These are phyloP conservation scores for Rhynchonycteris naso DNA, from an alignment of 2,797 vertebrate species.

Conservation along the genomic window DNA sequence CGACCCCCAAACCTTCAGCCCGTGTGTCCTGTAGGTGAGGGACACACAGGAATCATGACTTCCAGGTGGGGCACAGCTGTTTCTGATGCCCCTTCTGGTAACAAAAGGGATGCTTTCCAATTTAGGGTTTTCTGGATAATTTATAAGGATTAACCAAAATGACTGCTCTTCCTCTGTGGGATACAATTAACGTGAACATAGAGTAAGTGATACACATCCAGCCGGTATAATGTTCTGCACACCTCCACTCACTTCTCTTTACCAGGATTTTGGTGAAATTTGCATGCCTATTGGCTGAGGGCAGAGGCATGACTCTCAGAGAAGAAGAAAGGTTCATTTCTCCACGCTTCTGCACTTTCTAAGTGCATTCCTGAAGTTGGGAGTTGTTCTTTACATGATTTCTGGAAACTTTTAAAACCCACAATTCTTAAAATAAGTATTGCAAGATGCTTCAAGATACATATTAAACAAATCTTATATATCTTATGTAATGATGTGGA, in stretches of 20 bases:
- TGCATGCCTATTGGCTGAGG: not conserved
- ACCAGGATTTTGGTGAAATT: not conserved
- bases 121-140: not conserved
- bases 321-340: not conserved
- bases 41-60: not conserved
- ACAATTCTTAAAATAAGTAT: not conserved
- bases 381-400: not conserved
- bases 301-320: not conserved
- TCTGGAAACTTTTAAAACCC: not conserved
- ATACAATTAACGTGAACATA: not conserved
- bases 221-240: too few species aligned
- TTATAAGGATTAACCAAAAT: not conserved
- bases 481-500: not conserved
- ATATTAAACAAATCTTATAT: not conserved
- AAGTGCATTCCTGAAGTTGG: not conserved
- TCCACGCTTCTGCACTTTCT: not conserved
- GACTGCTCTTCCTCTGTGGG: not conserved
- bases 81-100: not conserved
- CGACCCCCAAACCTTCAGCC: too few species aligned
- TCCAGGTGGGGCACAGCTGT: rapidly evolving
- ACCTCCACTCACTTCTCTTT: not conserved
- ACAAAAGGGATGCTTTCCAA: not conserved
- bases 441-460: not conserved
- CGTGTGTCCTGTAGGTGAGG: not conserved
- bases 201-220: not conserved